Evolutionary conservation across 2,888 invertebrate species (phyloP).

Genomic region (Abrostola tripartita): DNA sequence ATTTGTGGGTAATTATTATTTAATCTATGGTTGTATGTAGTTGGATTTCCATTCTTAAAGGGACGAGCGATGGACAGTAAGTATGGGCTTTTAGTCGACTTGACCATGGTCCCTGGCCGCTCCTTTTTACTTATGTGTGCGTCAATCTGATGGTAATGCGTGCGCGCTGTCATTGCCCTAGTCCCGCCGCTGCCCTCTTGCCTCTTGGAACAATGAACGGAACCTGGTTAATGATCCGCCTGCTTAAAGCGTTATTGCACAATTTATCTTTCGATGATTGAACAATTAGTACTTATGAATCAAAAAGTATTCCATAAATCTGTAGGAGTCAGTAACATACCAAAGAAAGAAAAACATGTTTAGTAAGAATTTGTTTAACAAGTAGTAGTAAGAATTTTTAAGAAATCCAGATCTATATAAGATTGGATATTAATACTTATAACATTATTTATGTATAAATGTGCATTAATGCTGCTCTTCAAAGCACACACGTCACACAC

Average conservation of each 20-base stretch:
- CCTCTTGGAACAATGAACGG: constrained; percentile 79
- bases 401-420: no score
- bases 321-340: no score
- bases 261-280: constrained; percentile 52
- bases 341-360: neutral
- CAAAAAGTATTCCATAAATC: constrained; percentile 4
- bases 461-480: no score
- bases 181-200: constrained; percentile 65
- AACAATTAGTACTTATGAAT: constrained; percentile 46
- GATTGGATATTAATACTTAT: no score
- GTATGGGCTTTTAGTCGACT: constrained; percentile 21
- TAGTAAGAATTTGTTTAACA: no score
- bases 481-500: no score
- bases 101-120: constrained; percentile 57
- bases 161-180: constrained; percentile 80
- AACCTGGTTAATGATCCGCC: constrained; percentile 72
- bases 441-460: no score
- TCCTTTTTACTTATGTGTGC: constrained; percentile 56
- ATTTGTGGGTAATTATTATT: constrained; percentile 72
- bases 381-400: no score
- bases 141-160: constrained; percentile 76
- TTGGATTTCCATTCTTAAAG: constrained; percentile 47
- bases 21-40: constrained; percentile 60
- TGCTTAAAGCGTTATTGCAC: constrained; percentile 46
- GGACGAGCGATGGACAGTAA: constrained; percentile 38